These are phyloP conservation scores for Dioctria linearis DNA, from an alignment of 2,888 invertebrate species.

Conservation along the genomic window DNA sequence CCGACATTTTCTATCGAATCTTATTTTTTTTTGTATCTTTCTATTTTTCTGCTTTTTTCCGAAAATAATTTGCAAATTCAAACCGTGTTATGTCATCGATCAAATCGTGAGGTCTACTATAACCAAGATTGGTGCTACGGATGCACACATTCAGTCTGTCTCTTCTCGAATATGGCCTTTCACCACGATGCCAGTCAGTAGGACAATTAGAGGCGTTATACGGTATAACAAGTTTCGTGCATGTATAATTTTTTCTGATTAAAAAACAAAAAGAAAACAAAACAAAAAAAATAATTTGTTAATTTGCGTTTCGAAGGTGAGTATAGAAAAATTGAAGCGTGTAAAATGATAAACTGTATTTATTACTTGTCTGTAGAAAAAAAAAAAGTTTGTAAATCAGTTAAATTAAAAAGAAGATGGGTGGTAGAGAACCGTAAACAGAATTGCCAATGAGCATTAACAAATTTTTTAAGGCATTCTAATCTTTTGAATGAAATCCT, in stretches of 20 bases:
- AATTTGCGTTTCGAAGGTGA: too few species aligned
- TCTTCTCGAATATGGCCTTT: constrained; percentile 2
- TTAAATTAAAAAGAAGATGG: too few species aligned
- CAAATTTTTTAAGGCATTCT: too few species aligned
- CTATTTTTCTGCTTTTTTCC: constrained; percentile 4
- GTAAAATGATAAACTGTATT: too few species aligned
- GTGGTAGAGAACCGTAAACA: too few species aligned
- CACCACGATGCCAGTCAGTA: constrained; percentile 43
- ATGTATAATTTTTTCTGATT: constrained; percentile 2
- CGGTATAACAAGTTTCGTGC: constrained; percentile 29
- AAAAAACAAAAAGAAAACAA: too few species aligned
- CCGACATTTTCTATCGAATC: constrained; percentile 15
- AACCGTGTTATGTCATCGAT: constrained; percentile 35
- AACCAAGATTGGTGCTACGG: constrained; percentile 9
- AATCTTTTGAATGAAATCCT: too few species aligned
- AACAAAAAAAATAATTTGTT: too few species aligned
- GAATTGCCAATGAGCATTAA: too few species aligned
- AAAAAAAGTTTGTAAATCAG: too few species aligned
- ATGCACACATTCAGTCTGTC: background rate
- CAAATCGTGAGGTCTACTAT: constrained; percentile 34
- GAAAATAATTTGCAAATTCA: background rate
- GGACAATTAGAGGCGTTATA: constrained; percentile 28
- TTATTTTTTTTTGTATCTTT: background rate
- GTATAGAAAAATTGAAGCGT: too few species aligned
- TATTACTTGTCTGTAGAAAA: too few species aligned